Evolutionary conservation across 2,113 vertebrate genomes (phyloP).

Genomic region (Proterorhinus semilunaris): DNA sequence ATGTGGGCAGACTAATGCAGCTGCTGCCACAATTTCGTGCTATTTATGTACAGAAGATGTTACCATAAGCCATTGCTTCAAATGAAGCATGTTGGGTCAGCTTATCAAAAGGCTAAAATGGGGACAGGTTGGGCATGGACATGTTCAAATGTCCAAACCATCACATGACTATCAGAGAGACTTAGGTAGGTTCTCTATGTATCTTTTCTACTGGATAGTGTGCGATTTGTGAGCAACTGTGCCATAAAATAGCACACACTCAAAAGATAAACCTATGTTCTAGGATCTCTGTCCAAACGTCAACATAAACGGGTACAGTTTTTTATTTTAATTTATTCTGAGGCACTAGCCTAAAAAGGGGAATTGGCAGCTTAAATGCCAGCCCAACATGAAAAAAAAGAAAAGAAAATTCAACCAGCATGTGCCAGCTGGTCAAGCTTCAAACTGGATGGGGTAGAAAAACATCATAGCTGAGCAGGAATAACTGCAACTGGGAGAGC

Average conservation of each 20-base stretch:
- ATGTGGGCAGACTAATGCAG: slow-evolving; percentile 37
- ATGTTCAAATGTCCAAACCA: too few species aligned
- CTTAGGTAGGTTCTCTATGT: too few species aligned
- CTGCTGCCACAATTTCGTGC: slow-evolving; percentile 37
- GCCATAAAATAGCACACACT: slow-evolving; percentile 57
- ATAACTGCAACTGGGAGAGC: slow-evolving; percentile 46
- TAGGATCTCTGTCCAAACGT: slow-evolving; percentile 22
- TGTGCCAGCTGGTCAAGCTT: slow-evolving; percentile 70
- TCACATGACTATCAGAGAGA: too few species aligned
- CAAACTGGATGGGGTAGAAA: slow-evolving; percentile 66
- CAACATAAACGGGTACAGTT: slow-evolving; percentile 34
- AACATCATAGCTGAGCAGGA: slow-evolving; percentile 62
- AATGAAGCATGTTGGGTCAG: slow-evolving; percentile 54
- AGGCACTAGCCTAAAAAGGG: slow-evolving; percentile 64
- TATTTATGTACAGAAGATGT: slow-evolving; percentile 66
- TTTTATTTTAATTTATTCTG: slow-evolving; percentile 17
- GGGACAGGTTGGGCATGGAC: too few species aligned
- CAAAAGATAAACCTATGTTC: slow-evolving; percentile 47
- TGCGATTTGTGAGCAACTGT: too few species aligned
- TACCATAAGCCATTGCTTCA: slow-evolving; percentile 56
- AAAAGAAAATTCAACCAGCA: slow-evolving; percentile 18
- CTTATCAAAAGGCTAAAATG: slow-evolving; percentile 34
- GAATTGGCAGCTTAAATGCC: slow-evolving; percentile 62
- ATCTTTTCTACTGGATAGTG: too few species aligned
- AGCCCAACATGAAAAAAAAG: slow-evolving; percentile 63